Base-by-base conservation (phyloP, 2,888 invertebrate genomes). In the Conchocele bisecta region DNA sequence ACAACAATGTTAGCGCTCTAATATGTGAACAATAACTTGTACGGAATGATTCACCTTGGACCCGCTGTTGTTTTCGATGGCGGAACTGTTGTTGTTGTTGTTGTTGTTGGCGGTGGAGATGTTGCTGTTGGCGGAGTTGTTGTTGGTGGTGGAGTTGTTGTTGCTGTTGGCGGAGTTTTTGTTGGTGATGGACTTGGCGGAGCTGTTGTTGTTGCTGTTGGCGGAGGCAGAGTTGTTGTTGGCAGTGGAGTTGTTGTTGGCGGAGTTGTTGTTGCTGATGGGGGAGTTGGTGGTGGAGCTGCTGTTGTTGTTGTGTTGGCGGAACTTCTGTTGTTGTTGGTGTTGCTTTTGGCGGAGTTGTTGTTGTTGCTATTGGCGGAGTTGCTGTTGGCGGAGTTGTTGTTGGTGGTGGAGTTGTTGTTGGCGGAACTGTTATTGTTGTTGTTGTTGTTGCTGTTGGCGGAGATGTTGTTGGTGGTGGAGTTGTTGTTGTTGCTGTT, bases 241-340 rank as follows among this genome's bases (percentile, higher is more conserved):
- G 66, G 41, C 35, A 33, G 50, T 2, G 58, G 17, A 11, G 57
- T 54, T 20, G 22, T 31, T 22, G 24, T 7, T 2, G 61, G 33
- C 13, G 37, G 22, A n/a, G 41, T 35, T 15, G 59, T 39, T 56
- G 66, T 17, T 11, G 13, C 13, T 20, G 56, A 9, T 24, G 66
- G 39, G 13, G 31, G 26, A 13, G 44, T 15, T 24, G 71, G 37
- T 31, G 65, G 11, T n/a, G 31, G 29, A 17, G 53, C 3, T 24
- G 53, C 39, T 63, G 63, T 22, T 50, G 26, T 53, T 31, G 63
- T 20, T 26, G 44, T 39, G 44, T 33, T 15, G 53, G 31, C 17
- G 70, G 41, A n/a, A 37, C 17, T n/a, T 13, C 41, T 39, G 39
- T 29, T 26, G 42, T 26, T 9, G 58, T 42, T 28, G 58, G 5